Evolutionary conservation across 35 echinoderm and acorn worm species (phyloP), one percentile per base, ranked within the genome.

Genomic region (Chiridota heheva): DNA sequence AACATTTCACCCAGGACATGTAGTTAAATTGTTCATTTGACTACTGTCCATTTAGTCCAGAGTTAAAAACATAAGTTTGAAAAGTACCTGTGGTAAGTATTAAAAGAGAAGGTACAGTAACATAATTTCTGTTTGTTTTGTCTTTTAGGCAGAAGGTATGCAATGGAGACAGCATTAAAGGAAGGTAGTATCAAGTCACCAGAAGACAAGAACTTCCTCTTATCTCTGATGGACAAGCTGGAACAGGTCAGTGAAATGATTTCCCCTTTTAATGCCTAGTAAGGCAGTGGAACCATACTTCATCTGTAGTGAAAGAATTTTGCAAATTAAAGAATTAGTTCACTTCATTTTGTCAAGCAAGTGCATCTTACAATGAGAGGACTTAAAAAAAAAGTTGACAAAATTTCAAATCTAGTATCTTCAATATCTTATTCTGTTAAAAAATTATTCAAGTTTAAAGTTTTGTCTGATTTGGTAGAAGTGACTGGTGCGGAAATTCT

Each of bases 91-190:
- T 10, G 28, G 2, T 29, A 13, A 0, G 60, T 26, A 12, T 28
- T 16, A 12, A n/a, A 6, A 39, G 20, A 1, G 5, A 3, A 69
- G 35, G 0, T 5, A 29, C 29, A 31, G 32, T 7, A 0, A 2
- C 15, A 67, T 31, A 44, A 13, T 73, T 46, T 46, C 27, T 40
- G n/a, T 4, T 78, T 38, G 30, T 40, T 40, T 40, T 46, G 3
- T 69, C 63, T 63, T 84, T 32, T 58, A 96, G 92, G 82, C 87
- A 60, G 89, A 28, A 66, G 87, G 31, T 96, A 83, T 90, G 82
- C 92, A 32, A 80, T 96, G 82, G 92, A 96, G 72, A 82, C 66
- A 70, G 58, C 87, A 5, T 67, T 96, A 42, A 72, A 57, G 30
- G 24, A 87, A 41, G 67, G 58, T n/a, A 58, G 77, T 34, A n/a